Percentiles rank a stretch among this genome's conserved stretches.
Conservation (phyloP, 1,140 invertebrate species). For the Macrocentrus cingulum region DNA sequence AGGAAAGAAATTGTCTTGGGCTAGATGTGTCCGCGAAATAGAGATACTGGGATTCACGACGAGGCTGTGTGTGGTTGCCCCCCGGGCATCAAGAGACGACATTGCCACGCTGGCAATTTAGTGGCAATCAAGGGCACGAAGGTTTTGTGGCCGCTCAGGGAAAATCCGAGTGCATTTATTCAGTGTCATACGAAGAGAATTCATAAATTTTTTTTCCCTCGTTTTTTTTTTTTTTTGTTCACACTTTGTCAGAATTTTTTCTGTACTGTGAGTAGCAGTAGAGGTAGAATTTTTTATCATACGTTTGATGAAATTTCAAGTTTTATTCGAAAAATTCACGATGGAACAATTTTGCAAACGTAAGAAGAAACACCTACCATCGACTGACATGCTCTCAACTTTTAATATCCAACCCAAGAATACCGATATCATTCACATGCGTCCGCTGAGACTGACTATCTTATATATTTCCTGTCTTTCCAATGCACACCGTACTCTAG, state of each 20-base stretch:
- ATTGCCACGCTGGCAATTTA: constrained; percentile 47
- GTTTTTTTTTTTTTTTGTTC: neutral
- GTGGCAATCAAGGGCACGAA: constrained; percentile 45
- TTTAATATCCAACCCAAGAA: too few species aligned
- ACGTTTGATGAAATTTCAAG: too few species aligned
- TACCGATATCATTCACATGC: constrained; percentile 8
- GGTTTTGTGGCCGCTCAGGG: constrained; percentile 45
- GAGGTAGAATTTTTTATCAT: too few species aligned
- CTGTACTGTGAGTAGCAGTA: too few species aligned
- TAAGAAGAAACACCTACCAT: too few species aligned
- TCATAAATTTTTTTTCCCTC: constrained; percentile 37
- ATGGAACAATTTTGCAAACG: too few species aligned
- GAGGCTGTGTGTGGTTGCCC: constrained; percentile 17
- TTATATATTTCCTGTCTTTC: constrained; percentile 31
- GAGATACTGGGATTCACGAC: constrained; percentile 23
- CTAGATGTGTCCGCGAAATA: constrained; percentile 20
- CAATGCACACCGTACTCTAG: constrained; percentile 10
- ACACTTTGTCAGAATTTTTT: neutral
- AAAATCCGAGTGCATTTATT: constrained; percentile 43
- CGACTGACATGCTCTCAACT: too few species aligned
- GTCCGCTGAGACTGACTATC: constrained; percentile 39
- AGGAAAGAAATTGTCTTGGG: constrained; percentile 28
- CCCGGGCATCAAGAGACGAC: constrained; percentile 38
- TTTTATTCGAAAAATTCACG: too few species aligned
- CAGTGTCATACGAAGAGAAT: constrained; percentile 45